These are phyloP conservation scores for Heliconius erato DNA, from an alignment of 2,888 invertebrate genomes.

Conservation along the genomic window DNA sequence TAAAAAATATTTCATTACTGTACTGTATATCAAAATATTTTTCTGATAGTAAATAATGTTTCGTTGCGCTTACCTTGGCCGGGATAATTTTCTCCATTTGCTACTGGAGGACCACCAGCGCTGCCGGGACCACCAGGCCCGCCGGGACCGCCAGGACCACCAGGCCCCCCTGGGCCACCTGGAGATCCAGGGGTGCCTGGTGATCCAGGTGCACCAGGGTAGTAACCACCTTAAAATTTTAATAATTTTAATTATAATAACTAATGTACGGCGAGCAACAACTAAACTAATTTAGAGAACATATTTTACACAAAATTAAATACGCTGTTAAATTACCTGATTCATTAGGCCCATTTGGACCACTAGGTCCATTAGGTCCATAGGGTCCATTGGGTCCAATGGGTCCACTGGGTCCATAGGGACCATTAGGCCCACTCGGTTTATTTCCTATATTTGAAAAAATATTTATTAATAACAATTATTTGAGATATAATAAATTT, in stretches of 20 bases:
- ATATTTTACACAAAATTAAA: background rate
- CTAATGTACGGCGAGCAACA: background rate
- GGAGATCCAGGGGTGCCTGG: conserved; percentile 48
- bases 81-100: conserved; percentile 41
- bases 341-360: background rate
- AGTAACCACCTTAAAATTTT: background rate
- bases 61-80: conserved; percentile 27
- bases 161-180: conserved; percentile 52
- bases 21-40: background rate
- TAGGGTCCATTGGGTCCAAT: conserved; percentile 55
- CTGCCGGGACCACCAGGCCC: conserved; percentile 50
- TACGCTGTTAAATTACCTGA: background rate
- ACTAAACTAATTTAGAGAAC: background rate
- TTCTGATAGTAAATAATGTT: too few species aligned
- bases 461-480: too few species aligned
- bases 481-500: too few species aligned
- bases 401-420: conserved; percentile 25
- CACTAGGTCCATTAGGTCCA: conserved; percentile 9
- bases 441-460: background rate
- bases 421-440: background rate
- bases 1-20: too few species aligned
- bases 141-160: conserved; percentile 52
- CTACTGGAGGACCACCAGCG: conserved; percentile 4
- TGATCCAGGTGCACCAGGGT: conserved; percentile 38
- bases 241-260: background rate